Evolutionary conservation across 2,888 invertebrate genomes (phyloP), one percentile per base, ranked within the genome.

Genomic region (Colostygia pectinataria): DNA sequence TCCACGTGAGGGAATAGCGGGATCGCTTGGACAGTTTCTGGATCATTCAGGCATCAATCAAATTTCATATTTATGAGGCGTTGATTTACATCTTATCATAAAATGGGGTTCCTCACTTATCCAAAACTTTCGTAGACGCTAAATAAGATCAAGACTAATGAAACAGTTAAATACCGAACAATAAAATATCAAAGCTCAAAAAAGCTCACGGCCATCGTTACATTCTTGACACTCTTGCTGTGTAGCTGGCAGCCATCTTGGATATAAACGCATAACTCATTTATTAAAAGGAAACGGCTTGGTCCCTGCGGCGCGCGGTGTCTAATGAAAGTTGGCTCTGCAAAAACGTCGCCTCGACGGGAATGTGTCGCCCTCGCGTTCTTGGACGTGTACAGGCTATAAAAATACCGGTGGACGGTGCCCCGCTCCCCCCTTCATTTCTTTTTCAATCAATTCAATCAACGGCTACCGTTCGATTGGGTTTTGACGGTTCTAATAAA

Each of bases 361-460:
- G 89, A 87, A 89, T 89, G 89, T 88, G 88, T 89, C 85, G 86
- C 83, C 81, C 71, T 77, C 81, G 88, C 85, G 85, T 80, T 80
- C 77, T 79, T 80, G 71, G 77, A 81, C 84, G 82, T 79, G 84
- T 80, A 88, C 85, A 80, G 83, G 78, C 86, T 80, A 87, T 88
- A 89, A 86, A 89, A 88, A 89, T 86, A 84, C 85, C 87, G 75
- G 72, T 74, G 73, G 71, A 76, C 68, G 72, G 67, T 68, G 66
- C 74, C 66, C 66, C 72, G 59, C 71, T 64, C 74, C 68, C 77
- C 77, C 75, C 77, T 74, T 72, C 73, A 73, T 82, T 83, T 82
- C 81, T 85, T 86, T 85, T 83, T 80, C 83, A 84, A 86, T 85
- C 81, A 83, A 85, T 88, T 86, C 83, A 86, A 87, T 87, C 83